Base-by-base conservation (phyloP, 2,888 invertebrate genomes). In the Oscheius myriophilus region DNA sequence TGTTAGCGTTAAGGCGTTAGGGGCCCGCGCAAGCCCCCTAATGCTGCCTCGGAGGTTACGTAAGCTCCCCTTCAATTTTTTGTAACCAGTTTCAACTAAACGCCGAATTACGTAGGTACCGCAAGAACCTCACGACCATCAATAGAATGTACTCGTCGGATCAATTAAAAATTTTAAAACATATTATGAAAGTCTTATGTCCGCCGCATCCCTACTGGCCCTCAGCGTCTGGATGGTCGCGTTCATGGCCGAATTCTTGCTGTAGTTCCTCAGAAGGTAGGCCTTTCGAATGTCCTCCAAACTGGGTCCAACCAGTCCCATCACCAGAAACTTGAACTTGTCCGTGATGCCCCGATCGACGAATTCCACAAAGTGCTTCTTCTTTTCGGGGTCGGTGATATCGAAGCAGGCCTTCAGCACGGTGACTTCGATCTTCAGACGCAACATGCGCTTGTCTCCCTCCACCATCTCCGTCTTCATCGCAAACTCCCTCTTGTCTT, bases 391-490 rank as follows among this genome's bases (percentile, higher is more conserved):
- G 25, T 51, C 18, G 6, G 42, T n/a, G 39, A 52, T 26, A 7
- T 57, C 65, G 16, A 12, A 41, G 26, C 70, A 69, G 46, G 70
- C 65, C 72, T 71, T 73, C 67, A 75, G 71, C 9, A 74, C 77
- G 0, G 69, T 75, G 16, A 76, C 63, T 55, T 78, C 78, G 39
- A 78, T 65, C 62, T 78, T 78, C 49, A 78, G 62, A 23, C 78
- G 67, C 41, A 78, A 45, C 43, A 71, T 67, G 1, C 72, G 55
- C 52, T 74, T 78, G 46, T 74, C 72, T 7, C 75, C 75, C 0
- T 58, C 68, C 21, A 71, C 72, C 21, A 68, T 67, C 57, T 78
- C 78, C 9, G 76, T 76, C 52, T 78, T 78, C 65, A 76, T 49
- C 0, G 78, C 78, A 53, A 72, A 76, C n/a, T 54, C 57, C 61